Conservation (phyloP, 1,140 invertebrate species). For the Himalopsyche phryganea region DNA sequence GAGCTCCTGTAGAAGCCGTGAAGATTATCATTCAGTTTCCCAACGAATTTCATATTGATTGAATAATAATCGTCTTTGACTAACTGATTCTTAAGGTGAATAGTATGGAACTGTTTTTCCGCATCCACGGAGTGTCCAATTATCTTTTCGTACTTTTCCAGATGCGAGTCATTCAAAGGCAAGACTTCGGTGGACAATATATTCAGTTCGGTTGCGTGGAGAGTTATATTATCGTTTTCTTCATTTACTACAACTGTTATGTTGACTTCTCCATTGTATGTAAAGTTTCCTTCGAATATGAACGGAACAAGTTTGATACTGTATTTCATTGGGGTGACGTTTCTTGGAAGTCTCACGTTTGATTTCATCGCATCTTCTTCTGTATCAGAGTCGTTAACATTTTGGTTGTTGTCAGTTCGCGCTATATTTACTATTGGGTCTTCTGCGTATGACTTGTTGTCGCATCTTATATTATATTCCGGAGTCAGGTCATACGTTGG, state of each 20-base stretch:
- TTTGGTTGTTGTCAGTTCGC: background rate
- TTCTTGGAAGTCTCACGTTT: conserved; percentile 65
- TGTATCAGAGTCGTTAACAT: background rate
- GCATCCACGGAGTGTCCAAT: conserved; percentile 56
- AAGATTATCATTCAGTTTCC: conserved; percentile 70
- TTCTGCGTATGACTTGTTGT: conserved; percentile 8
- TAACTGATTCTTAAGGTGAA: conserved; percentile 59
- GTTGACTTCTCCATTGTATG: conserved; percentile 68
- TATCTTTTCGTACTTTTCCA: conserved; percentile 39
- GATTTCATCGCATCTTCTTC: conserved; percentile 36
- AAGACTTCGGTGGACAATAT: conserved; percentile 56
- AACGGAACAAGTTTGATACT: conserved; percentile 67
- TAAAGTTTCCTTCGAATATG: conserved; percentile 70
- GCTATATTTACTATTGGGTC: background rate
- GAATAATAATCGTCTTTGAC: conserved; percentile 59
- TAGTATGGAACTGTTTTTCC: conserved; percentile 69
- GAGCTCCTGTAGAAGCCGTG: conserved; percentile 87
- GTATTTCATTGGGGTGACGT: conserved; percentile 65
- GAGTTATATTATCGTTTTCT: conserved; percentile 67
- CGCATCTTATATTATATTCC: conserved; percentile 3
- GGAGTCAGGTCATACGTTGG: conserved; percentile 43
- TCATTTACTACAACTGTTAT: conserved; percentile 64
- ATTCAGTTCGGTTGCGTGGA: conserved; percentile 69
- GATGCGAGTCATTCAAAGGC: conserved; percentile 38
- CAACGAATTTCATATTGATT: conserved; percentile 66